Evolutionary conservation across 2,113 vertebrate species (phyloP), one percentile per base, ranked within the genome.

Genomic region (Benitochromis conjunctus): DNA sequence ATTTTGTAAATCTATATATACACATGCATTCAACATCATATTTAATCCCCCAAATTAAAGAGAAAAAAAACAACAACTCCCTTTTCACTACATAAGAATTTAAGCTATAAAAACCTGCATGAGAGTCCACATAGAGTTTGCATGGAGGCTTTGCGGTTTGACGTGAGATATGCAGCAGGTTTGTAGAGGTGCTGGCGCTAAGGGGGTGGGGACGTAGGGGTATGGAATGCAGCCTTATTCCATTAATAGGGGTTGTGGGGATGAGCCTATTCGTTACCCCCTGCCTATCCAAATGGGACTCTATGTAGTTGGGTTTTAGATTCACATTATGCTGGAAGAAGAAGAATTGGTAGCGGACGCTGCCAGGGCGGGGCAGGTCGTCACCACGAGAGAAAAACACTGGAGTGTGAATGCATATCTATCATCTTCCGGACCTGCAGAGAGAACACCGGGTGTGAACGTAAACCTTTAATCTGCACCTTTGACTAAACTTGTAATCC

Each of bases 21-120:
- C 97, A 99, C 98, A 99, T 98, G 97, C 98, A 98, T 97, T 98
- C 97, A 97, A 96, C 96, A 97, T 96, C 96, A 97, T 97, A 97
- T 95, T 94, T 95, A 95, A 41, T 97, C 96, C 97, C 91, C 85
- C 89, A 91, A 94, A 85, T 95, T 96, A 97, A 96, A 41, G 78
- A 96, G 95, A 77, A 46, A 79, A 36, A 80, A 82, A 96, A 96
- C 94, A 56, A 96, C 96, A 96, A 97, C 97, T 97, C 96, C 97
- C 96, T 97, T 97, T 97, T 97, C 95, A 97, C 96, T 96, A 95
- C 97, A 91, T 82, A 96, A 95, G 96, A 95, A 87, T 90, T 92
- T 96, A 97, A 98, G 96, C 97, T 98, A 97, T 96, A 98, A 98
- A 98, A 99, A 97, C 96, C 96, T 96, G 97, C 97, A 97, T 97